Base-by-base conservation (phyloP, 2,797 vertebrate genomes). In the Pitangus sulphuratus region DNA sequence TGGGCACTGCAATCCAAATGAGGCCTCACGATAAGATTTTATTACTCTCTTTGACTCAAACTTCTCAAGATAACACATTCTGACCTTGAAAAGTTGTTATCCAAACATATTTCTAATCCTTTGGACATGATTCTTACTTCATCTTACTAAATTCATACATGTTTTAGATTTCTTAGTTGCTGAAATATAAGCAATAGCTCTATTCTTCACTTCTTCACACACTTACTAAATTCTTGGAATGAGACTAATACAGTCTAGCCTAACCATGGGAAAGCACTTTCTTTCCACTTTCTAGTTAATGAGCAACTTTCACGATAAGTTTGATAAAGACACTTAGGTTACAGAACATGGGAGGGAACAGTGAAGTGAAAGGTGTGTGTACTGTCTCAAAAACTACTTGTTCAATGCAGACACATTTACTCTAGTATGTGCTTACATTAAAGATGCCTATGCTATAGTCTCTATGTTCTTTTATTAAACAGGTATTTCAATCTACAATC, bases 211-310 rank as follows among this genome's bases (percentile, higher is more conserved):
- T 15, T 64, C 11, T 56, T 40, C 65, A 83, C 62, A 54, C 40
- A 93, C 28, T 81, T 7, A 26, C 50, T 15, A 86, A 44, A 50
- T 83, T 84, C 58, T 70, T 80, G 39, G 42, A 90, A 69, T 69
- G 39, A 69, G 56, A 18, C 35, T 81, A 72, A 92, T 42, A 92
- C 33, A 54, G 24, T 39, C 20, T 35, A 87, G 65, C 62, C 64
- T 15, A 89, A 83, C 22, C 17, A 86, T 50, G 53, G 71, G 39
- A 92, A 97, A 76, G 15, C 6, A 66, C 17, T 71, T 94, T n/a
- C 40, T 65, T 81, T 92, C 62, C 70, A 56, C 48, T 90, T 95
- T 39, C 31, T 86, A 33, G 83, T 96, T 95, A 97, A 92, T 68
- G 12, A 76, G 31, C 60, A 94, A 74, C 61, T 94, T 83, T 78